Base-by-base conservation (phyloP, 2,113 vertebrate genomes). In the Sebastes fasciatus region DNA sequence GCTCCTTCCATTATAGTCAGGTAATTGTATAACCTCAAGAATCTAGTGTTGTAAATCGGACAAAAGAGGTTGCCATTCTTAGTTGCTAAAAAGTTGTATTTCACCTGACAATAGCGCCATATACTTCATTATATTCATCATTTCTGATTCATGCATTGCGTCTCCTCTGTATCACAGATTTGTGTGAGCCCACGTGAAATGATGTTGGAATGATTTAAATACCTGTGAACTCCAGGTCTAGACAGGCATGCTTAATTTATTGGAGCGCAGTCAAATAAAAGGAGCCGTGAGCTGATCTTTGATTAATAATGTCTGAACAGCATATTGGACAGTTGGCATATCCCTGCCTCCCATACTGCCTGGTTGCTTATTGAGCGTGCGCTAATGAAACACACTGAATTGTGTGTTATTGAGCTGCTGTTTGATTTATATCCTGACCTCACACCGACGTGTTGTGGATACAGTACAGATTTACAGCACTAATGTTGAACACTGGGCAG, bases 371-470 rank as follows among this genome's bases (percentile, higher is more conserved):
- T 42, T 8, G 10, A 84, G 16, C 62, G 21, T 58, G 51, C 5
- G 8, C 63, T 77, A 80, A 69, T 69, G 70, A 77, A 86, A 83
- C 61, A 83, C 61, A 34, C 69, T 62, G 34, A 71, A 64, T 45
- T 62, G 40, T 17, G 1, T 8, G 46, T 82, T 74, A 52, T 51
- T 62, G 8, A 69, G 21, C 63, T 3, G 58, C 58, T 63, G 14
- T 72, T 60, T 74, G 21, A 80, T 87, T 89, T 73, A 63, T 74
- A 54, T 55, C 71, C 75, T 67, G 69, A 88, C 77, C 76, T 80
- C 60, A 51, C 51, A 42, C 43, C 8, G 26, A 43, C 60, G 40
- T 75, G 43, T 55, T 62, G 52, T 49, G 66, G 72, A 78, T 23
- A 73, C 58, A 2, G 43, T 54, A 26, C 58, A 84, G 82, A 88